Conservation (phyloP, 2,888 invertebrate genomes). For the Leuctra nigra region DNA sequence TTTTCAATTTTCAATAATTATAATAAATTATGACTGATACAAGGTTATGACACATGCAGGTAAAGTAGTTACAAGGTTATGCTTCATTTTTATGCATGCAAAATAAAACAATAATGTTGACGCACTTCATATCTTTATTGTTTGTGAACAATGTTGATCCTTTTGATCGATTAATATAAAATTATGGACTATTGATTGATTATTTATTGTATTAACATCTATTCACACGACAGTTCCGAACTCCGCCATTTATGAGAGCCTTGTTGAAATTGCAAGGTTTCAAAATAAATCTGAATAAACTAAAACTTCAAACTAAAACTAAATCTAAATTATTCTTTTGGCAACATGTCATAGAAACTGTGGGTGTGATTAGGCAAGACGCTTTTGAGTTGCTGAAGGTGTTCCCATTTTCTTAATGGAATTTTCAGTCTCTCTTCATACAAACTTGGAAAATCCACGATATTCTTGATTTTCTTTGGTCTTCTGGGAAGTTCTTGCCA, state of each 20-base stretch:
- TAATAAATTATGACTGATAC: neutral
- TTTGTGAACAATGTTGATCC: no score
- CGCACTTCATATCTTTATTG: no score
- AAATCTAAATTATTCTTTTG: neutral
- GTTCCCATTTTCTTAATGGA: slow-evolving; percentile 24
- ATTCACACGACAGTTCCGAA: no score
- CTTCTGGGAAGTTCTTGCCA: slow-evolving; percentile 12
- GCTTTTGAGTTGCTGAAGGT: slow-evolving; percentile 28
- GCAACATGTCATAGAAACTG: slow-evolving; percentile 24
- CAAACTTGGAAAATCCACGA: neutral
- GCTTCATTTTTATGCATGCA: no score
- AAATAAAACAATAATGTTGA: no score
- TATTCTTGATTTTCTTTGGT: neutral
- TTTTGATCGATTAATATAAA: no score
- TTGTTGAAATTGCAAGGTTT: no score
- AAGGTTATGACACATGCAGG: neutral
- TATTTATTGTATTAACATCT: no score
- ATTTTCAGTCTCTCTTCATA: slow-evolving; percentile 9
- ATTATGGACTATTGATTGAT: no score
- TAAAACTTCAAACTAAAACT: neutral
- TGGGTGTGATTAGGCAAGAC: slow-evolving; percentile 27
- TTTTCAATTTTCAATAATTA: neutral
- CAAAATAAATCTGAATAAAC: no score
- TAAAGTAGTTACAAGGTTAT: neutral
- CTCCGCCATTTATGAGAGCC: no score